Base-by-base conservation (phyloP, 2,797 vertebrate genomes). In the Pelobates cultripes region DNA sequence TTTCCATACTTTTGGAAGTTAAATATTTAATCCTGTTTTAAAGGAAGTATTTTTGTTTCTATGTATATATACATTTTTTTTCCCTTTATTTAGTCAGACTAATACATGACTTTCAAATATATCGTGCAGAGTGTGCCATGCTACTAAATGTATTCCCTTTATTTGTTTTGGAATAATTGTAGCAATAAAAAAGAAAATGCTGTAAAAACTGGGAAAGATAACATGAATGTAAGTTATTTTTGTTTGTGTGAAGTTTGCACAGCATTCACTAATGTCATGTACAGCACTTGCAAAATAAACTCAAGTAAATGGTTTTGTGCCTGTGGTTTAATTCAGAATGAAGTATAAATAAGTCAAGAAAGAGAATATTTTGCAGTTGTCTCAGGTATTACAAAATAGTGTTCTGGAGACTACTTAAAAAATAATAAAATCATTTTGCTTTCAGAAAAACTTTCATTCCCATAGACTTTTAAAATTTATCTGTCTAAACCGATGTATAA, bases 11-110 rank as follows among this genome's bases (percentile, higher is more conserved):
- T 66, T 71, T 68, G 15, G 78, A 76, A 79, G 51, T 70, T 69
- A 75, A 75, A 84, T 84, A 80, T 84, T 78, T 79, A 84, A 76
- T 84, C 82, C 82, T 84, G 82, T 84, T 84, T 84, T 84, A 84
- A 80, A 84, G 82, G 82, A 84, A 71, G 13, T 79, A 75, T 17
- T 57, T 2, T 57, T 57, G 47, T 28, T 28, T 28, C 28, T 28
- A 28, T 28, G 10, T 79, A 75, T 60, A 2, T 57, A 2, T 2
- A n/a, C n/a, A n/a, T 1, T 57, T 2, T 79, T 76, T 40, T 53
- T 72, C 75, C 9, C 40, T 79, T 84, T 79, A 41, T 79, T 75
- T 75, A 0, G 44, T 79, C 44, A 53, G 60, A 55, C 51, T 55
- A 67, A 4, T 61, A 78, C 40, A 43, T 53, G 57, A 70, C 28